Conservation (phyloP, 2,888 invertebrate genomes). For the Drosophila melanosoma region DNA sequence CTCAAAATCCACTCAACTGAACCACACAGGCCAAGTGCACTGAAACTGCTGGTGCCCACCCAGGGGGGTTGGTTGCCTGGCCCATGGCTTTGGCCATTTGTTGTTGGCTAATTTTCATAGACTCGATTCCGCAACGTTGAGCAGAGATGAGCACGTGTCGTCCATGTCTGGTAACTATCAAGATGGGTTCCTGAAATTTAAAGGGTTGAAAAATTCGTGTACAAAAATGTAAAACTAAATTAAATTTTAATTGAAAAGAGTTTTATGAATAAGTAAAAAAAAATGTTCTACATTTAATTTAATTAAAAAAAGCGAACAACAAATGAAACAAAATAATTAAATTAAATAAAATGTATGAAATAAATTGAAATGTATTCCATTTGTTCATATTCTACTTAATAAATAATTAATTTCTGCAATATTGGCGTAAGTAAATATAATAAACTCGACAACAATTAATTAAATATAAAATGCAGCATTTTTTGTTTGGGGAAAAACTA, state of each 20-base stretch:
- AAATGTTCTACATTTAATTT: fast-evolving
- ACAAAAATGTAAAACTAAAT: background rate
- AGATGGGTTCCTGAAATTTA: background rate
- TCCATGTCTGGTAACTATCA: background rate
- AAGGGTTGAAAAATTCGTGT: background rate
- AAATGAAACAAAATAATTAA: background rate
- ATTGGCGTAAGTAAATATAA: background rate
- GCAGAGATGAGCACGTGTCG: conserved; percentile 10
- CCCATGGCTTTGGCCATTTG: conserved; percentile 46
- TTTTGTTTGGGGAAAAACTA: background rate
- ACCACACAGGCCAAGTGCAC: conserved; percentile 56
- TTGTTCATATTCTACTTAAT: background rate
- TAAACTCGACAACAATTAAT: background rate
- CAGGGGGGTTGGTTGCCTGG: conserved; percentile 33
- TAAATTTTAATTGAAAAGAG: too few relatives aligned
- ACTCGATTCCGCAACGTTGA: background rate
- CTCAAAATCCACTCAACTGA: conserved; percentile 45
- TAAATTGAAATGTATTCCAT: background rate
- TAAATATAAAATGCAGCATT: background rate
- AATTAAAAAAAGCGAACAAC: background rate
- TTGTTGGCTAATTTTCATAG: conserved; percentile 20
- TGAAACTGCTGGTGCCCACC: conserved; percentile 13
- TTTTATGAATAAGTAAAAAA: background rate
- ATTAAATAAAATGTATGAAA: background rate
- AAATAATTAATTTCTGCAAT: background rate